Conservation (phyloP, 2,113 vertebrate species). For the Columba livia region DNA sequence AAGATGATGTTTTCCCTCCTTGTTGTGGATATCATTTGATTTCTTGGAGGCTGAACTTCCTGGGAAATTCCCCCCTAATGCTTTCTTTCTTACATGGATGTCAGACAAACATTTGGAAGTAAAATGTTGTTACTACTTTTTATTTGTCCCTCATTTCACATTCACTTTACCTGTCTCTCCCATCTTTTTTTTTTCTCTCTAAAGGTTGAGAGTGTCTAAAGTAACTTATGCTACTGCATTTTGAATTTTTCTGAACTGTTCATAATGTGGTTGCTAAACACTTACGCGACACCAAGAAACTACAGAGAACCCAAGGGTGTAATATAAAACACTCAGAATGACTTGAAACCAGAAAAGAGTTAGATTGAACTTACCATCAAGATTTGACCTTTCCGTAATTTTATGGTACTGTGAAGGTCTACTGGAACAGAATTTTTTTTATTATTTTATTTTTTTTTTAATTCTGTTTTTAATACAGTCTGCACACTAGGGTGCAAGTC, state of each 20-base stretch:
- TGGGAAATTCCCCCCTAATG: background rate
- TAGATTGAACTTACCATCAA: background rate
- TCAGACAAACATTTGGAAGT: background rate
- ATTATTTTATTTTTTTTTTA: background rate
- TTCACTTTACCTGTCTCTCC: background rate
- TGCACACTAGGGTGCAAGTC: conserved; percentile 2
- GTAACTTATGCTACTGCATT: conserved; percentile 9
- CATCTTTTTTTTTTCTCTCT: background rate
- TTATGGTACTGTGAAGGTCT: conserved; percentile 10
- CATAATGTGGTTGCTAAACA: conserved; percentile 20
- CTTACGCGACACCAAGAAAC: conserved; percentile 18
- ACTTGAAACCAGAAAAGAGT: background rate
- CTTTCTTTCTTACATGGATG: background rate
- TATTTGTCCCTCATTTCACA: background rate
- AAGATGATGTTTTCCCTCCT: background rate
- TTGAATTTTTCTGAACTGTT: conserved; percentile 26
- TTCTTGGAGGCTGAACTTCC: background rate
- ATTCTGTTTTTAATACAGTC: background rate
- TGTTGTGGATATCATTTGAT: background rate
- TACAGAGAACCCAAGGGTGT: conserved; percentile 27
- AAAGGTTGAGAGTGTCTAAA: conserved; percentile 34
- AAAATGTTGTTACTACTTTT: background rate
- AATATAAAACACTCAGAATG: background rate
- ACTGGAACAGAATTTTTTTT: background rate
- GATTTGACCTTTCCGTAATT: conserved; percentile 18